A percentile compares a stretch with the other conserved stretches of the same genome.
phyloP scores from a whole-genome alignment of 2,113 vertebrate genomes.

The Cairina moschata region DNA sequence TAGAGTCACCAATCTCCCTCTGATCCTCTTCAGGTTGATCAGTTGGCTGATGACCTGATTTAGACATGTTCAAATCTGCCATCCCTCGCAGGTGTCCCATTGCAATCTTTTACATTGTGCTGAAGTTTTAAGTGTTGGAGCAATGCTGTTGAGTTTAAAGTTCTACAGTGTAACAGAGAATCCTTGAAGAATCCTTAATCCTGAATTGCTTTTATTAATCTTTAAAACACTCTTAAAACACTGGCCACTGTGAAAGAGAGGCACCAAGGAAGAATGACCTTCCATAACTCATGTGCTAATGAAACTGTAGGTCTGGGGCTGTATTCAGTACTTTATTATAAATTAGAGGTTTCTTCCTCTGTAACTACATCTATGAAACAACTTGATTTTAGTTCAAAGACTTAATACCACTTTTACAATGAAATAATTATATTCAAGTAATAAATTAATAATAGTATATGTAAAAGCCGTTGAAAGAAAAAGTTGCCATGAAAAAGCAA shows the following conservation, averaged over 20 bases:
- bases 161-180: not conserved
- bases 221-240: not conserved
- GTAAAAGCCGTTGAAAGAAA: not conserved
- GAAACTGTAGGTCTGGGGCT: not conserved
- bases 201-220: not conserved
- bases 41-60: conserved; percentile 10
- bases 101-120: not conserved
- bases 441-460: not conserved
- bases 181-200: not conserved
- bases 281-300: not conserved
- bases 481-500: not conserved
- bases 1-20: conserved; percentile 1
- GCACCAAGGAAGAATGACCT: not conserved
- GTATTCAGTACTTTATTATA: not conserved
- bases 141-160: not conserved
- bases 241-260: not conserved
- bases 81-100: not conserved
- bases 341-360: not conserved
- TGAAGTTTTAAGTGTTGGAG: not conserved
- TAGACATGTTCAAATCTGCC: not conserved
- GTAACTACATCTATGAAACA: not conserved
- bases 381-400: not conserved
- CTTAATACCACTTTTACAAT: not conserved
- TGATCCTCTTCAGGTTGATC: conserved; percentile 24
- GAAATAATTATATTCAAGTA: not conserved